A percentile compares a stretch with the other conserved stretches of the same genome.
Conservation (phyloP, 2,888 invertebrate species). For the Microplitis deprimator region DNA sequence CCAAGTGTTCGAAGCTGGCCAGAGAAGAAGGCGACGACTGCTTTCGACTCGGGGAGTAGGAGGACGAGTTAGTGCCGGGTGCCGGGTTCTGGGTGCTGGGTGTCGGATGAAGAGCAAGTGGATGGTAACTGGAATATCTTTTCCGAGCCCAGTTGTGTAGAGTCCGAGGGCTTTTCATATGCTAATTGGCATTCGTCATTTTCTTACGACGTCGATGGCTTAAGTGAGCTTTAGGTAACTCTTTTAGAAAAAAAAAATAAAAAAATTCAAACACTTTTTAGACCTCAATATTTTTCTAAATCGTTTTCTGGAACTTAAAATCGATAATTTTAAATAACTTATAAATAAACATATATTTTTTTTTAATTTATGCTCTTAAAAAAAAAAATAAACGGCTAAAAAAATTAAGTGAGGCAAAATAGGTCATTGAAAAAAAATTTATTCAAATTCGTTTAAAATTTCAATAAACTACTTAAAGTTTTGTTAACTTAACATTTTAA, state of each 20-base stretch:
- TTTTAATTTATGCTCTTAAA: no score
- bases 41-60: conserved; percentile 4
- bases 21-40: conserved; percentile 42
- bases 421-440: no score
- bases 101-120: neutral
- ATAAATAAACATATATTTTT: no score
- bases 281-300: no score
- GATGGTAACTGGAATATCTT: neutral
- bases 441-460: no score
- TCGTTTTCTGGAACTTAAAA: no score
- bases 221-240: conserved; percentile 69
- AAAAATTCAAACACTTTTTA: no score
- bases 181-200: conserved; percentile 72
- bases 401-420: no score
- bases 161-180: conserved; percentile 68
- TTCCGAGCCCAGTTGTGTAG: conserved; percentile 33
- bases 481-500: no score
- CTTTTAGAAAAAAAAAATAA: conserved; percentile 45
- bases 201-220: conserved; percentile 67
- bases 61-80: neutral
- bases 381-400: no score
- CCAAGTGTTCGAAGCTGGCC: conserved; percentile 61
- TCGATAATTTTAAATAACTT: no score
- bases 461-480: no score
- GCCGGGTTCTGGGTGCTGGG: neutral